phyloP scores from a whole-genome alignment of 2,113 vertebrate species.

The Spea bombifrons region DNA sequence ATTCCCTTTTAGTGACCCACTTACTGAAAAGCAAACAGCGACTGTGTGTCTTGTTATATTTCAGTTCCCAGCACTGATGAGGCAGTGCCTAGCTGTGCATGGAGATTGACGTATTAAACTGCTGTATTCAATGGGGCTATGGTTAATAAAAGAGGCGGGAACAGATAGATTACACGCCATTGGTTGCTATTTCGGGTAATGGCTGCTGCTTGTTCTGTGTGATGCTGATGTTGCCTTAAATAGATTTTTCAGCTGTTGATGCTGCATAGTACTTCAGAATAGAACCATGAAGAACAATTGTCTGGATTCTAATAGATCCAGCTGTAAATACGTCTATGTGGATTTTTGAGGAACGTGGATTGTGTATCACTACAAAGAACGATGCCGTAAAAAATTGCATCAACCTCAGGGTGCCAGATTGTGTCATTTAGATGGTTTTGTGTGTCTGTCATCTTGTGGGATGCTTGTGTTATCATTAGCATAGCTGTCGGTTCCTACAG shows the following conservation, averaged over 20 bases:
- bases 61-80: constrained; percentile 15
- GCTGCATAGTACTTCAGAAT: constrained; percentile 13
- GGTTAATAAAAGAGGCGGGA: constrained; percentile 22
- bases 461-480: constrained; percentile 48
- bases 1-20: constrained; percentile 36
- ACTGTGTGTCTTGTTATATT: constrained; percentile 11
- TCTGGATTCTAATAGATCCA: neutral
- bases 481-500: constrained; percentile 45
- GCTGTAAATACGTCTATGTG: neutral
- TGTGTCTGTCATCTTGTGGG: constrained; percentile 33
- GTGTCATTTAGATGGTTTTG: constrained; percentile 12
- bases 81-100: neutral
- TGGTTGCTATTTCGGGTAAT: constrained; percentile 42
- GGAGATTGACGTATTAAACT: constrained; percentile 8
- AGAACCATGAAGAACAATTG: neutral
- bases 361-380: too few species aligned
- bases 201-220: constrained; percentile 23
- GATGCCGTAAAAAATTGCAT: too few species aligned
- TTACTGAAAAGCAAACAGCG: constrained; percentile 38
- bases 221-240: constrained; percentile 34
- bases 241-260: constrained; percentile 28
- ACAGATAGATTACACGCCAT: constrained; percentile 6
- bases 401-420: neutral
- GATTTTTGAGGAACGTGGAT: too few species aligned
- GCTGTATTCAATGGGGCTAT: constrained; percentile 14